A percentile compares a stretch with the other conserved stretches of the same genome.
Conservation (phyloP, 1,140 invertebrate species). For the Eriosoma lanigerum region DNA sequence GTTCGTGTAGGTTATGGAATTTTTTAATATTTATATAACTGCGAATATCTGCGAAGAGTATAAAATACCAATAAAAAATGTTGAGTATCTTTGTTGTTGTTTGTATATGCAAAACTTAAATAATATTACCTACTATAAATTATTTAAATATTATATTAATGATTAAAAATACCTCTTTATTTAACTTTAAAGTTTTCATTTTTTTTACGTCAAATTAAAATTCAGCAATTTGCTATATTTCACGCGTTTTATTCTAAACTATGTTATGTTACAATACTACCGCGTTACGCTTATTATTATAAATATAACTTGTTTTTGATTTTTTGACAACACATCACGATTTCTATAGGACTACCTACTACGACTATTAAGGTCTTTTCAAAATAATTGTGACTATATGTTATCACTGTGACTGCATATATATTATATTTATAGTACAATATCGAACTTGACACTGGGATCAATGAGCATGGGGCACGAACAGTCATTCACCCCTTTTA, state of each 20-base stretch:
- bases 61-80: no score
- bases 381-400: constrained; percentile 19
- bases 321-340: neutral
- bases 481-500: constrained; percentile 38
- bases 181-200: no score
- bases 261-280: neutral
- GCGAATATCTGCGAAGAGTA: neutral
- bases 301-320: neutral
- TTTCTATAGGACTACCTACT: neutral
- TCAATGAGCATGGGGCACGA: neutral
- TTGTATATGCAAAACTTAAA: no score
- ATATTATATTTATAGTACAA: neutral
- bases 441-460: neutral
- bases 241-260: neutral
- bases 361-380: neutral
- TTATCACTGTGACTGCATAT: neutral
- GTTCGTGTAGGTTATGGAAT: neutral
- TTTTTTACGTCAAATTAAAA: no score
- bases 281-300: constrained; percentile 7
- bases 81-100: no score
- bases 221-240: no score
- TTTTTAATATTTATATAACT: neutral
- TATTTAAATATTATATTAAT: no score
- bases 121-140: no score
- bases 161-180: no score